A percentile compares a stretch with the other conserved stretches of the same genome.
These are phyloP conservation scores for Dicrurus megarhynchus DNA, from an alignment of 2,113 vertebrate species.

Conservation along the genomic window DNA sequence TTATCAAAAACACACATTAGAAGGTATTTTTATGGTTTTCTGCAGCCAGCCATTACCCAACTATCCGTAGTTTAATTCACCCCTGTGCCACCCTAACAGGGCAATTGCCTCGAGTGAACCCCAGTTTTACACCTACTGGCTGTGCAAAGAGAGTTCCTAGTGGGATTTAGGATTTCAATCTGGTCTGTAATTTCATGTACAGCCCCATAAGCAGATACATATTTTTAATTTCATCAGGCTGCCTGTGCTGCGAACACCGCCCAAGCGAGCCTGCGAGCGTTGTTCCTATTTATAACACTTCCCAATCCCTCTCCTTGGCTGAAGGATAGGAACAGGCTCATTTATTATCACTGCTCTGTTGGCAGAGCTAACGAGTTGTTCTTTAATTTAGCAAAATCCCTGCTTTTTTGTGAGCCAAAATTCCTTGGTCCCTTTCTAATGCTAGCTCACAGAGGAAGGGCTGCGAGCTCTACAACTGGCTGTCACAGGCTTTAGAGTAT, in stretches of 20 bases:
- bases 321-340: background rate
- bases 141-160: background rate
- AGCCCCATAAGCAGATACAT: background rate
- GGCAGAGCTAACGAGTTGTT: background rate
- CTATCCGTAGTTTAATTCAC: background rate
- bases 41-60: background rate
- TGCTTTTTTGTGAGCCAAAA: background rate
- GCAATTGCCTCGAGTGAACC: background rate
- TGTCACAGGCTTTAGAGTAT: background rate
- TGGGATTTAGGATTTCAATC: background rate
- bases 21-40: background rate
- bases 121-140: background rate
- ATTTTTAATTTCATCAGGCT: conserved; percentile 6
- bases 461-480: background rate
- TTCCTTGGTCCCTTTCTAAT: background rate
- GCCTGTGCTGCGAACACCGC: background rate
- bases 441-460: background rate
- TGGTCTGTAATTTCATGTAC: background rate
- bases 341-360: background rate
- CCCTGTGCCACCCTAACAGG: background rate
- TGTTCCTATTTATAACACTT: conserved; percentile 5
- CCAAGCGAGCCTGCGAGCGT: background rate
- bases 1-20: background rate
- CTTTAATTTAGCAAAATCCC: background rate
- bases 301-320: background rate